Base-by-base conservation (phyloP, 2,113 vertebrate species). In the Beaufortia kweichowensis region DNA sequence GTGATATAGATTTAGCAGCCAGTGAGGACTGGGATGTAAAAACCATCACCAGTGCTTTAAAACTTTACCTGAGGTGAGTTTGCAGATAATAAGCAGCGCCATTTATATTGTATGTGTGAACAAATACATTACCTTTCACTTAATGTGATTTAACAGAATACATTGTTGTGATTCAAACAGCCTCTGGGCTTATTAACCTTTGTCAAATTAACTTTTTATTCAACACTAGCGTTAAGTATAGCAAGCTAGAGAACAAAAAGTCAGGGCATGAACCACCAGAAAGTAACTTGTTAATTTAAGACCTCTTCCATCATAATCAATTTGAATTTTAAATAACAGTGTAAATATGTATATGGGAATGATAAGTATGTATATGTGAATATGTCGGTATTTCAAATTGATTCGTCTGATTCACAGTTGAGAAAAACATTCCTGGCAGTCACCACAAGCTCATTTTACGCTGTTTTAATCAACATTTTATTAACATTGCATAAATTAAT, bases 11-110 rank as follows among this genome's bases (percentile, higher is more conserved):
- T 82, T 86, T 99, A 86, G 92, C 95, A 73, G 84, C 88, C 75
- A 92, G 92, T 4, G 82, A 91, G 7, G 97, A 99, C 14, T 99
- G 96, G 97, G 97, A 99, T 65, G 90, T 98, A 46, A 99, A 98
- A 89, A 98, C 97, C 1, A 94, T 99, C 84, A 97, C 96, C 0
- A 99, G 96, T 81, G 92, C 96, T 81, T 87, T 99, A 82, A 99
- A 99, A 76, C 95, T 95, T 7, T 98, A 96, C 87, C 87, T 99
- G 77, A 94, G 97, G 97, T 97, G 84, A 90, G 91, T 61, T 17
- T 66, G 23, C 26, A 50, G 41, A 31, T 31, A 33, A 23, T n/a
- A 68, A 33, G 21, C 11, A 21, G 2, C 8, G 3, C 15, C 43
- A 46, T 46, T 14, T 53, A 0, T 53, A 50, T 50, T 53, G 2